Percentiles rank a stretch among this genome's conserved stretches.
Evolutionary conservation across 2,888 invertebrate species (phyloP).

Genomic region (Trissoscelio sp.): DNA sequence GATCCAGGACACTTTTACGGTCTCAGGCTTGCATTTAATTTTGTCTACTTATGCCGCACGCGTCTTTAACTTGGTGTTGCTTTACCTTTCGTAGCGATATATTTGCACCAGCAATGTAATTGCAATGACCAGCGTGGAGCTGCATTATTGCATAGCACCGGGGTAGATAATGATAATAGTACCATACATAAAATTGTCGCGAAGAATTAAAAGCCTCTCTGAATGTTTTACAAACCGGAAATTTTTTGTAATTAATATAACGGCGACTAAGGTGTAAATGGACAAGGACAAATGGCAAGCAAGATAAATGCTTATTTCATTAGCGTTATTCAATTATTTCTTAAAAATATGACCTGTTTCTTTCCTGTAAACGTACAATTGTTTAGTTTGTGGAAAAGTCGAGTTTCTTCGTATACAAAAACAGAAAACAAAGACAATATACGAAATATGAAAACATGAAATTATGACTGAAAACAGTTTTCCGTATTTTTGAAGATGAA

Average conservation of each 20-base stretch:
- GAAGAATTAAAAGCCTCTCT: slow-evolving; percentile 59
- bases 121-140: slow-evolving; percentile 39
- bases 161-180: slow-evolving; percentile 49
- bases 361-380: no score
- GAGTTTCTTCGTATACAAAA: no score
- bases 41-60: slow-evolving; percentile 38
- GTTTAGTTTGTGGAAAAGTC: no score
- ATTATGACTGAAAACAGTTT: no score
- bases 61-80: slow-evolving; percentile 1
- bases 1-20: slow-evolving; percentile 53
- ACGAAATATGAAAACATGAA: no score
- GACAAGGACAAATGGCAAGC: slow-evolving; percentile 10
- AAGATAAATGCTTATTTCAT: slow-evolving; percentile 35
- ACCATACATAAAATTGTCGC: slow-evolving; percentile 59
- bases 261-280: neutral
- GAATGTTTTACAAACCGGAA: slow-evolving; percentile 8
- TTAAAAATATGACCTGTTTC: slow-evolving; percentile 6
- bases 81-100: slow-evolving; percentile 40
- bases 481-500: no score
- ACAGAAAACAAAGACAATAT: no score
- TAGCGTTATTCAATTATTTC: slow-evolving; percentile 22
- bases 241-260: slow-evolving; percentile 32
- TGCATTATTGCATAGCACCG: slow-evolving; percentile 17
- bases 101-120: slow-evolving; percentile 53
- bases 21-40: slow-evolving; percentile 51